Evolutionary conservation across 2,113 vertebrate genomes (phyloP), one percentile per base, ranked within the genome.

Genomic region (Entomyzon cyanotis): DNA sequence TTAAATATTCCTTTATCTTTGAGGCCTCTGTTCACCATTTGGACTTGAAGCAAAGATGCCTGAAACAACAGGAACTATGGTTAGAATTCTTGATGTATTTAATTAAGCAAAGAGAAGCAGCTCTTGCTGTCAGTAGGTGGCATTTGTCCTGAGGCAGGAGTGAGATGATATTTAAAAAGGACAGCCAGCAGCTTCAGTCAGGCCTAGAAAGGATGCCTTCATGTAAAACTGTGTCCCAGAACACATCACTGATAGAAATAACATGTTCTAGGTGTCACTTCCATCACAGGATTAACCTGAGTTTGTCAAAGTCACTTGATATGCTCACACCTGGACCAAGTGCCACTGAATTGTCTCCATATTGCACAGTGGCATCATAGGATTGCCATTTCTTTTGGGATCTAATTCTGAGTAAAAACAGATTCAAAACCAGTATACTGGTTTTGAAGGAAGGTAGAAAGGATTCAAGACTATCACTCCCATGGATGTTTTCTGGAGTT

Each of bases 101-200:
- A 79, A 74, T 42, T 58, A 49, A 63, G 28, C 52, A 58, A 77
- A 74, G 31, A 76, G 71, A 89, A 90, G 10, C 42, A 77, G 39
- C 22, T 84, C 33, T 79, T 78, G 47, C 55, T n/a, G 82, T 80
- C 93, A 67, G 67, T 52, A 93, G 84, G n/a, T 91, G 94, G 65
- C 84, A 84, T 42, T 85, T 5, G 1, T 74, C 75, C 39, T 19
- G 58, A 89, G 62, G 44, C 30, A 70, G 44, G 37, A 50, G 22
- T 9, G 31, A 82, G 37, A 47, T 17, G 27, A 23, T 20, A 2
- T 21, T 78, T 46, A 1, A 52, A 50, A 70, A 63, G 17, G 12
- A 14, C 12, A 83, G 41, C 7, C 30, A 37, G 46, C 0, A 1
- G 3, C 74, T 86, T 62, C 52, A 67, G 11, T 24, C 7, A 4